Evolutionary conservation across 2,113 vertebrate species (phyloP).

Genomic region (Macquaria ambigua): DNA sequence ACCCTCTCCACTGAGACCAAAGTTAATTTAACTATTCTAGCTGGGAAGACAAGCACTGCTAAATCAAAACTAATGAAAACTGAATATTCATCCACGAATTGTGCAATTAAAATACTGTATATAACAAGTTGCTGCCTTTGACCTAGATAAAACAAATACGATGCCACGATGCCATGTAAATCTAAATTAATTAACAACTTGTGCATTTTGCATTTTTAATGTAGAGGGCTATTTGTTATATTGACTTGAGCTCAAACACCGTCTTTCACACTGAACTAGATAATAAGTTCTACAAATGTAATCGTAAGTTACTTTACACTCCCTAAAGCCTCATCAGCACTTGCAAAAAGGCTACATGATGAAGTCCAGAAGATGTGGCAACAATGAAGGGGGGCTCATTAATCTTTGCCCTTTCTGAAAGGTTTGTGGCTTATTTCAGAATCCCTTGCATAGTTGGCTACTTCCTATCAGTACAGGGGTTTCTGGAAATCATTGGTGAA

Average conservation of each 20-base stretch:
- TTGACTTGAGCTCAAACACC: constrained; percentile 7
- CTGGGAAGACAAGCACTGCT: background rate
- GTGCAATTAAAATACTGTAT: background rate
- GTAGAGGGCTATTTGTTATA: background rate
- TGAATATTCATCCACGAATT: background rate
- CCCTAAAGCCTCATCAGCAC: constrained; percentile 81
- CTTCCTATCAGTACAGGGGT: constrained; percentile 37
- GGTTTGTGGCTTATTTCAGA: constrained; percentile 47
- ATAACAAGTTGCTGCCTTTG: background rate
- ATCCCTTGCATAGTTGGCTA: constrained; percentile 41
- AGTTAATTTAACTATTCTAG: background rate
- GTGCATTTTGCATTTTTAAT: background rate
- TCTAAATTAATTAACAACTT: background rate
- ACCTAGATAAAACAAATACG: constrained; percentile 8
- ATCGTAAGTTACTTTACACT: constrained; percentile 16
- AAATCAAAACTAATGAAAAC: background rate
- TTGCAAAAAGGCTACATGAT: constrained; percentile 82
- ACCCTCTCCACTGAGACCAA: background rate
- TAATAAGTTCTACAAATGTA: constrained; percentile 19
- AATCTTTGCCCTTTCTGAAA: constrained; percentile 55
- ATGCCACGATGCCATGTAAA: constrained; percentile 3
- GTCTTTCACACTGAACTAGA: constrained; percentile 12
- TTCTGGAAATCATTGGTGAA: constrained; percentile 37
- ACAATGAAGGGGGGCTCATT: constrained; percentile 61
- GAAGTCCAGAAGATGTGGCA: constrained; percentile 85